phyloP scores from a whole-genome alignment of 2,113 vertebrate species.

The Megalops atlanticus region DNA sequence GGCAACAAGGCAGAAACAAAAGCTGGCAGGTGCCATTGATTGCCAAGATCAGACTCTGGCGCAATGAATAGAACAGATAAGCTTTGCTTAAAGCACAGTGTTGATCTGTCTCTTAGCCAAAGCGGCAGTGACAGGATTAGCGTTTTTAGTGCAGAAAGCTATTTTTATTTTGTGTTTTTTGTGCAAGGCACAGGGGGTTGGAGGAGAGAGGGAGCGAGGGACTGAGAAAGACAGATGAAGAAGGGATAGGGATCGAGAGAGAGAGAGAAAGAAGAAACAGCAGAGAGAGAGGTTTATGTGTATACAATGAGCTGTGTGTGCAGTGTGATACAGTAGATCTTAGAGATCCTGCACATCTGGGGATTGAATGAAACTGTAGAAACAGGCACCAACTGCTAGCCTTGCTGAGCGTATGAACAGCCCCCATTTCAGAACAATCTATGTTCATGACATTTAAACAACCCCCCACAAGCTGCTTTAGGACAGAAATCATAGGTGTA shows the following conservation, averaged over 20 bases:
- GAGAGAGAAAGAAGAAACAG: not conserved
- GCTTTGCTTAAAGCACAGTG: conserved; percentile 31
- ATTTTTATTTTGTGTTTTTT: conserved; percentile 40
- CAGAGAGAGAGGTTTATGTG: not conserved
- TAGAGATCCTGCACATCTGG: too few relatives aligned
- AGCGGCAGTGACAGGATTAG: conserved; percentile 32
- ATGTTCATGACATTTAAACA: too few relatives aligned
- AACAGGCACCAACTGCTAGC: too few relatives aligned
- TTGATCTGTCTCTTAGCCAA: conserved; percentile 28
- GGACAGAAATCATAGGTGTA: too few relatives aligned
- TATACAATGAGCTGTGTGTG: not conserved
- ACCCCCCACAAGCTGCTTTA: too few relatives aligned
- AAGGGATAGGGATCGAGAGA: not conserved
- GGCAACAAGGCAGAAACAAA: conserved; percentile 44
- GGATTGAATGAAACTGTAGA: not conserved
- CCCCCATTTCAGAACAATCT: too few relatives aligned
- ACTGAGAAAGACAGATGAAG: too few relatives aligned
- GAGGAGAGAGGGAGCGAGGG: conserved; percentile 5
- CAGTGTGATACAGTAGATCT: not conserved
- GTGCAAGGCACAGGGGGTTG: conserved; percentile 7
- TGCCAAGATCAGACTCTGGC: conserved; percentile 24
- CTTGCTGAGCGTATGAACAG: too few relatives aligned
- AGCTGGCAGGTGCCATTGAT: conserved; percentile 38
- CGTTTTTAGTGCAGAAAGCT: conserved; percentile 22
- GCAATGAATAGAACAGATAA: conserved; percentile 32